Percentiles rank a stretch among this genome's conserved stretches.
Conservation (phyloP, 2,113 vertebrate genomes). For the Sula dactylatra region DNA sequence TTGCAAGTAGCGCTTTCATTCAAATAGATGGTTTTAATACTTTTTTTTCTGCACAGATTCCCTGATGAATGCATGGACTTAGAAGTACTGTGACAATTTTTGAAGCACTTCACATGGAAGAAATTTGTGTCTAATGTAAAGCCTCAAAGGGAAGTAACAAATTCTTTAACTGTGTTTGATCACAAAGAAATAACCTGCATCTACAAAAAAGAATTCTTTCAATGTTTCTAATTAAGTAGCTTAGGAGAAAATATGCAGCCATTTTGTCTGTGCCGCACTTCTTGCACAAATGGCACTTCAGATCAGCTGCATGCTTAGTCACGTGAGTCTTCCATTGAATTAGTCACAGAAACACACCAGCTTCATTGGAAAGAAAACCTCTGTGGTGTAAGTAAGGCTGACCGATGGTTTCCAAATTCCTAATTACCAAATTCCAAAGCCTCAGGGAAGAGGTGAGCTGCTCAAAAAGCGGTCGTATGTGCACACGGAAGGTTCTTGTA, state of each 20-base stretch:
- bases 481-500: not conserved
- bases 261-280: not conserved
- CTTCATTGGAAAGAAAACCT: not conserved
- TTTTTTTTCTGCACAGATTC: not conserved
- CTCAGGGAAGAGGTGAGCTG: not conserved
- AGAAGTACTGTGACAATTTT: not conserved
- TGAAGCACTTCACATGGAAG: not conserved
- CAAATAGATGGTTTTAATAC: not conserved
- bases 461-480: not conserved
- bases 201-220: not conserved
- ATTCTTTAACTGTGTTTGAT: not conserved
- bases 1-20: not conserved
- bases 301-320: not conserved
- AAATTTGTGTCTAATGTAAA: not conserved
- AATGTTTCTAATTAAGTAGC: not conserved
- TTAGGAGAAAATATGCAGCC: not conserved
- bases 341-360: not conserved
- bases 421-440: not conserved
- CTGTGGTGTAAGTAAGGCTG: not conserved
- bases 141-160: not conserved
- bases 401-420: fast-evolving
- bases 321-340: not conserved
- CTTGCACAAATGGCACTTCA: not conserved
- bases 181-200: not conserved
- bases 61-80: not conserved